Percentiles rank a stretch among this genome's conserved stretches.
Conservation (phyloP, 2,888 invertebrate species). For the Geophilus truncorum region DNA sequence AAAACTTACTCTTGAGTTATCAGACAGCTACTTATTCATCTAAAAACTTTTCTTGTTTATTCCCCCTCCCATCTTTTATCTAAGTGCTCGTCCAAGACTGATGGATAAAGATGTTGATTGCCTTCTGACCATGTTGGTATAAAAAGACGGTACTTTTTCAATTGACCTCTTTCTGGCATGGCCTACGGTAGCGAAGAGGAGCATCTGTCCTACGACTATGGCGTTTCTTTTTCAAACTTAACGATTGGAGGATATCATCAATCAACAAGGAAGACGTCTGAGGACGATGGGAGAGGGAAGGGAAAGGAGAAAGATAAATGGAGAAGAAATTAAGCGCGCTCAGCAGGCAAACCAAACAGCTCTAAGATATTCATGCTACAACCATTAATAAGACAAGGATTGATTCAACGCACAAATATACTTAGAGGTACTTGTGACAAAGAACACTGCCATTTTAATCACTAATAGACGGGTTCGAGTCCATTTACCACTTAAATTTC, state of each 20-base stretch:
- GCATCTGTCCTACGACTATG: not conserved
- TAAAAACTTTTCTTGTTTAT: not conserved
- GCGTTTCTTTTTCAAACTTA: not conserved
- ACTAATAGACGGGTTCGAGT: not conserved
- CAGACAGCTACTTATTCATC: conserved; percentile 6
- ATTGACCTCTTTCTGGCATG: not conserved
- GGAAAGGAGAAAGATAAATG: conserved; percentile 4
- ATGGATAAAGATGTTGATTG: conserved; percentile 7
- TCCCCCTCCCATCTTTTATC: not conserved
- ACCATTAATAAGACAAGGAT: conserved; percentile 7
- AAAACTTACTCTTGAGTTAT: not conserved
- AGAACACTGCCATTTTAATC: not conserved
- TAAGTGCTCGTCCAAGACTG: not conserved
- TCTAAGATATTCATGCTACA: conserved; percentile 13
- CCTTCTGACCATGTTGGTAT: not conserved
- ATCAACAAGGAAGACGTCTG: not conserved
- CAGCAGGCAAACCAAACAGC: conserved; percentile 12
- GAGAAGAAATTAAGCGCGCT: conserved; percentile 8
- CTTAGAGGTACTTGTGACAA: not conserved
- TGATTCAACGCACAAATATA: not conserved
- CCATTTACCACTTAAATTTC: conserved; percentile 15
- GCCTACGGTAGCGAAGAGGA: not conserved
- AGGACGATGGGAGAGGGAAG: not conserved
- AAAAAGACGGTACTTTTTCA: not conserved
- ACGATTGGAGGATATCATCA: conserved; percentile 10